Conservation (phyloP, 2,113 vertebrate species). For the Tympanuchus pallidicinctus region DNA sequence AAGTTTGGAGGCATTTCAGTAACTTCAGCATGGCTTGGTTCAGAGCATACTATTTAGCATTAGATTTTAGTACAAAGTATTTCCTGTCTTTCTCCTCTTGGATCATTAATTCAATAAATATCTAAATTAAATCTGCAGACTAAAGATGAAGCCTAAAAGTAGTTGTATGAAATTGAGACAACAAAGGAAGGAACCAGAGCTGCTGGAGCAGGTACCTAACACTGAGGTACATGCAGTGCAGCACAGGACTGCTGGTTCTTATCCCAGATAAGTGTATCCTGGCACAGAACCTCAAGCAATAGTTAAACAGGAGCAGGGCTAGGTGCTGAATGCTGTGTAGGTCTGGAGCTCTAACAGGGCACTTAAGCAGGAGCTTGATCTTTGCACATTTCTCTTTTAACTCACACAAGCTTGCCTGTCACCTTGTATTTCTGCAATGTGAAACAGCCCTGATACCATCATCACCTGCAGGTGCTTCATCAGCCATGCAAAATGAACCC, state of each 20-base stretch:
- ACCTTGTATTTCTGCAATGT: neutral
- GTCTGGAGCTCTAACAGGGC: neutral
- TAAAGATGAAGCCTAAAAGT: neutral
- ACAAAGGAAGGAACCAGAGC: neutral
- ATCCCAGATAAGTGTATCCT: accelerated
- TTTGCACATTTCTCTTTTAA: neutral
- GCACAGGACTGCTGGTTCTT: accelerated
- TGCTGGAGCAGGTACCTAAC: accelerated
- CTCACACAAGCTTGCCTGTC: neutral
- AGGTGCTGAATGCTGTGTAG: neutral
- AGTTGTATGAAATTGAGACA: neutral
- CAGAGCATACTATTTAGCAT: neutral
- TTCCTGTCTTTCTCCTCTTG: neutral
- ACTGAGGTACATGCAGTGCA: neutral
- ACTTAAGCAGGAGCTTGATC: neutral
- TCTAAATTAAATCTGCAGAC: neutral
- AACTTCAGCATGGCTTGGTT: neutral
- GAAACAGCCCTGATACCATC: neutral
- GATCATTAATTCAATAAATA: neutral
- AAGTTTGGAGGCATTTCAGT: neutral
- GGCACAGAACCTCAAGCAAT: neutral
- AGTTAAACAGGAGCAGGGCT: neutral
- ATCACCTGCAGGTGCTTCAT: neutral
- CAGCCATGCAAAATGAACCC: neutral
- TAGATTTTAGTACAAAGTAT: neutral